A percentile compares a stretch with the other conserved stretches of the same genome.
phyloP scores from a whole-genome alignment of 2,113 vertebrate genomes.

The Equus quagga region DNA sequence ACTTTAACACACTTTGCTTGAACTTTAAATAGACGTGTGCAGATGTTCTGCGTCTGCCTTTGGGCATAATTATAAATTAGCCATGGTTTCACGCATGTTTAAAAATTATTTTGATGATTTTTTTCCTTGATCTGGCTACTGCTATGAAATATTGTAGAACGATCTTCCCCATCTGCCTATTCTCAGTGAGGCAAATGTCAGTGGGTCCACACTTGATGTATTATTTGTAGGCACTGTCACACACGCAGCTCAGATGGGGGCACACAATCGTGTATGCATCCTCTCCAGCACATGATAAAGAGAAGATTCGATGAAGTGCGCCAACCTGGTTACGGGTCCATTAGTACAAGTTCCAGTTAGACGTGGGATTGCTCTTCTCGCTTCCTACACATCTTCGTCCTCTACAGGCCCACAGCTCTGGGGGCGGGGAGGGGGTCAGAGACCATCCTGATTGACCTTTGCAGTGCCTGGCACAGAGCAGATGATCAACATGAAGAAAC shows the following conservation, averaged over 20 bases:
- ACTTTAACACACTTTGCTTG: neutral
- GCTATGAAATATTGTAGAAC: neutral
- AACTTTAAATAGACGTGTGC: constrained; percentile 22
- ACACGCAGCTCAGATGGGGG: neutral
- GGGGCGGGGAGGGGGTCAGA: too few relatives aligned
- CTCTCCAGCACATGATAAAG: neutral
- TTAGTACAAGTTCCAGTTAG: neutral
- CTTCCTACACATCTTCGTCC: neutral
- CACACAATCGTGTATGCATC: rapidly evolving
- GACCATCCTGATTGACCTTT: neutral
- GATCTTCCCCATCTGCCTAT: neutral
- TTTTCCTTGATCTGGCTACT: neutral
- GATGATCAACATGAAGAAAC: neutral
- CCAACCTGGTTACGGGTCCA: neutral
- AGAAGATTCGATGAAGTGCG: neutral
- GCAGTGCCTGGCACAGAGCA: neutral
- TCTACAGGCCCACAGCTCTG: neutral
- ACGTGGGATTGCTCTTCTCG: neutral
- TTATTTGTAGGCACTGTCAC: too few relatives aligned
- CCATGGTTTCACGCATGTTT: constrained; percentile 47
- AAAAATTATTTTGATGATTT: constrained; percentile 12
- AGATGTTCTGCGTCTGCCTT: constrained; percentile 58
- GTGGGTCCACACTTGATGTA: neutral
- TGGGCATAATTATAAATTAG: constrained; percentile 57
- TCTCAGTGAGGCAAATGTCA: neutral